phyloP scores from a whole-genome alignment of 2,113 vertebrate genomes.

The Aepyceros melampus region DNA sequence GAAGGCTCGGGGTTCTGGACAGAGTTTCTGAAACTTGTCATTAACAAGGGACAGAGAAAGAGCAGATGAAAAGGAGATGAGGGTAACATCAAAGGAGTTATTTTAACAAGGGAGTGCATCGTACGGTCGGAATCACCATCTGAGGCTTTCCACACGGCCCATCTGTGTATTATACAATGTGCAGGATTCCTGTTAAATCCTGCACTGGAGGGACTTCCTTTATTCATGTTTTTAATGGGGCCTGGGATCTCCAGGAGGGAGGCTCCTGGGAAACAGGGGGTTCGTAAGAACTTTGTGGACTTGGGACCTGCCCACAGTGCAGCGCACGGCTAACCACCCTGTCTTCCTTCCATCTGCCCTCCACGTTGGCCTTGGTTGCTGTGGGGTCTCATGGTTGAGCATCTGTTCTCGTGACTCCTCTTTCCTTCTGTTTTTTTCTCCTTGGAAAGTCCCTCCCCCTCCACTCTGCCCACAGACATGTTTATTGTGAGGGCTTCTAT shows the following conservation, averaged over 20 bases:
- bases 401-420: background rate
- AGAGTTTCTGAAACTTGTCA: slow-evolving; percentile 34
- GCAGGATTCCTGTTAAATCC: slow-evolving; percentile 19
- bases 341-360: background rate
- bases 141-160: slow-evolving; percentile 39
- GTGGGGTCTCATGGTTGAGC: background rate
- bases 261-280: background rate
- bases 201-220: background rate
- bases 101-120: slow-evolving; percentile 50
- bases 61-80: slow-evolving; percentile 34
- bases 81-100: slow-evolving; percentile 56
- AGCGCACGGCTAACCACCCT: background rate
- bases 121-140: background rate
- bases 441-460: too few relatives aligned
- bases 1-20: background rate
- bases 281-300: background rate
- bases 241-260: background rate
- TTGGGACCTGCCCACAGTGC: background rate
- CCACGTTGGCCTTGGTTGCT: too few relatives aligned
- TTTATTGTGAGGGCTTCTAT: background rate
- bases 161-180: slow-evolving; percentile 42
- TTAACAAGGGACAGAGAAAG: slow-evolving; percentile 26
- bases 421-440: background rate
- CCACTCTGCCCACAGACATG: background rate
- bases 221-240: background rate